These are phyloP conservation scores for Plebejus anna DNA, from an alignment of 2,888 invertebrate species.

Conservation along the genomic window DNA sequence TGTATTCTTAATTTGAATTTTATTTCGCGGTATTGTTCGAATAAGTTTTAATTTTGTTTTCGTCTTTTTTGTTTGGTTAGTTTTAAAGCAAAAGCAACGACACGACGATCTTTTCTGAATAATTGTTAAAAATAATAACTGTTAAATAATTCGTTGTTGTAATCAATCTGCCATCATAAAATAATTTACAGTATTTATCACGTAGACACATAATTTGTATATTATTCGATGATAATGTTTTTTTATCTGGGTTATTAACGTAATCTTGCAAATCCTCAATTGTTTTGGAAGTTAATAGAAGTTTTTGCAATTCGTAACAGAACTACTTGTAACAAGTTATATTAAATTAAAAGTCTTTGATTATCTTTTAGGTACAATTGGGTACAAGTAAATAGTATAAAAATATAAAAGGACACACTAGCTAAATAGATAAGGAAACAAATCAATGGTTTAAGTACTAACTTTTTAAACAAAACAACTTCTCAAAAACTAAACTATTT, in stretches of 20 bases:
- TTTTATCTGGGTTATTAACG: not conserved
- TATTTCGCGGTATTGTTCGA: not conserved
- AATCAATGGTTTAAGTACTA: too few species aligned
- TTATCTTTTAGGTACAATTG: too few species aligned
- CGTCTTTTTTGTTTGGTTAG: not conserved
- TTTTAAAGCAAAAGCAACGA: not conserved
- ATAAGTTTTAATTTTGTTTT: not conserved
- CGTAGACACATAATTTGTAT: not conserved
- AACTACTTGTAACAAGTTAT: not conserved
- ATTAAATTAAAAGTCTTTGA: too few species aligned
- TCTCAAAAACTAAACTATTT: too few species aligned
- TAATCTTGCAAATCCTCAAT: not conserved
- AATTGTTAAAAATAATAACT: not conserved
- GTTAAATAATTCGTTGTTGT: not conserved
- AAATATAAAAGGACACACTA: too few species aligned
- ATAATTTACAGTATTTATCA: not conserved
- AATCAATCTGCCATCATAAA: not conserved
- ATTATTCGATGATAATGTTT: not conserved
- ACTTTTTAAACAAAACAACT: too few species aligned
- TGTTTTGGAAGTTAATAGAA: not conserved
- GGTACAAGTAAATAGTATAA: too few species aligned
- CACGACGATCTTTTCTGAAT: not conserved
- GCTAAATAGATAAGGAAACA: too few species aligned
- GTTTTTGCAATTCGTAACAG: not conserved
- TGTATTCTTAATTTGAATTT: constrained; percentile 18